These are phyloP conservation scores for Sepiola atlantica DNA, from an alignment of 2,888 invertebrate species.

Conservation along the genomic window DNA sequence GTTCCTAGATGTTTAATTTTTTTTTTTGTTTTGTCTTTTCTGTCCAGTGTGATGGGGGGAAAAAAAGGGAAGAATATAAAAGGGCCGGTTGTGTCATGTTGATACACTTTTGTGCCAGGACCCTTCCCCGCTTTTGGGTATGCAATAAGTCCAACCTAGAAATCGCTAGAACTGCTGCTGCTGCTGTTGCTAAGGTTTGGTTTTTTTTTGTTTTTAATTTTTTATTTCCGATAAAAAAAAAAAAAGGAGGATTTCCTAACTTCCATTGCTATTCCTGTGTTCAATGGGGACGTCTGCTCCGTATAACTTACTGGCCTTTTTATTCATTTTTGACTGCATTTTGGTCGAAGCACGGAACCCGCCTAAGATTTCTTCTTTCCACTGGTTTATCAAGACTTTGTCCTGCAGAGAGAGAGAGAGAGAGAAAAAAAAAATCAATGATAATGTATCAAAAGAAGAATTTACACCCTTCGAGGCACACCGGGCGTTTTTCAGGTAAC, in stretches of 20 bases:
- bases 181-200: background rate
- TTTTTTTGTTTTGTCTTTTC: constrained; percentile 39
- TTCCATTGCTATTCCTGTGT: constrained; percentile 71
- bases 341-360: constrained; percentile 97
- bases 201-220: background rate
- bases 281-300: constrained; percentile 81
- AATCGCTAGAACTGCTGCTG: constrained; percentile 24
- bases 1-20: background rate
- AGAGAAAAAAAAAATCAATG: background rate
- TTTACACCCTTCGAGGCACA: too few species aligned
- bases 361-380: constrained; percentile 94
- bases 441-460: too few species aligned
- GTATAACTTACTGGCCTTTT: constrained; percentile 98
- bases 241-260: constrained; percentile 53
- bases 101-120: background rate
- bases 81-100: background rate
- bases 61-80: background rate
- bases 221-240: background rate
- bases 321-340: constrained; percentile 96
- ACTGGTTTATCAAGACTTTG: constrained; percentile 98
- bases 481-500: too few species aligned
- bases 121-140: background rate
- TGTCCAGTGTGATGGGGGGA: constrained; percentile 25
- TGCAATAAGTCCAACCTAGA: constrained; percentile 35
- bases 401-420: constrained; percentile 76